phyloP scores from a whole-genome alignment of 2,113 vertebrate genomes.

The Aspidoscelis tigris region DNA sequence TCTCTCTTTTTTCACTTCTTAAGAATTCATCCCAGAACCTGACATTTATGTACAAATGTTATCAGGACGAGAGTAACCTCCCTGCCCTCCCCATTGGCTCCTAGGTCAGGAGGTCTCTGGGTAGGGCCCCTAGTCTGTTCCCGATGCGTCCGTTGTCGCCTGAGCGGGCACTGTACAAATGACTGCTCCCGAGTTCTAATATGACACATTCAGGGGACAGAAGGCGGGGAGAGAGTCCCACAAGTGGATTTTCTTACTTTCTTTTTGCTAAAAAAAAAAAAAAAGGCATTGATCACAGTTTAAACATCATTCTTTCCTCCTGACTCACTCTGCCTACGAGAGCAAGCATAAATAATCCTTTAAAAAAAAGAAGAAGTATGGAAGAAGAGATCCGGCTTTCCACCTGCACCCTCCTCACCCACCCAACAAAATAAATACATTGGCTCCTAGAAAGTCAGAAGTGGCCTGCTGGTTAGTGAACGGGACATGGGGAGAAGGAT shows the following conservation, averaged over 20 bases:
- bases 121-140: too few relatives aligned
- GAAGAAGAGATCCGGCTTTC: background rate
- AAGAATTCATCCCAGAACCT: too few relatives aligned
- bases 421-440: slow-evolving; percentile 78
- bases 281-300: slow-evolving; percentile 64
- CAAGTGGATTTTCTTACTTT: background rate
- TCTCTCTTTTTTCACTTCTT: too few relatives aligned
- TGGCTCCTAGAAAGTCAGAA: slow-evolving; percentile 72
- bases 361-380: slow-evolving; percentile 18
- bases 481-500: slow-evolving; percentile 1
- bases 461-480: slow-evolving; percentile 62
- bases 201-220: background rate
- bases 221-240: background rate
- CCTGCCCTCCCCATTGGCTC: background rate
- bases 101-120: background rate
- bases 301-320: slow-evolving; percentile 46
- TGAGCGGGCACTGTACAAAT: too few relatives aligned
- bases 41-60: too few relatives aligned
- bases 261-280: slow-evolving; percentile 13
- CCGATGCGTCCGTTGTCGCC: too few relatives aligned
- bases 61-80: too few relatives aligned
- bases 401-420: background rate
- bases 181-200: too few relatives aligned
- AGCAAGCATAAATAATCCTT: slow-evolving; percentile 77
- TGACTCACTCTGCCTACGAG: slow-evolving; percentile 53